A percentile compares a stretch with the other conserved stretches of the same genome.
These are phyloP conservation scores for Orchestia grillus DNA, from an alignment of 1,140 invertebrate species.

Conservation along the genomic window DNA sequence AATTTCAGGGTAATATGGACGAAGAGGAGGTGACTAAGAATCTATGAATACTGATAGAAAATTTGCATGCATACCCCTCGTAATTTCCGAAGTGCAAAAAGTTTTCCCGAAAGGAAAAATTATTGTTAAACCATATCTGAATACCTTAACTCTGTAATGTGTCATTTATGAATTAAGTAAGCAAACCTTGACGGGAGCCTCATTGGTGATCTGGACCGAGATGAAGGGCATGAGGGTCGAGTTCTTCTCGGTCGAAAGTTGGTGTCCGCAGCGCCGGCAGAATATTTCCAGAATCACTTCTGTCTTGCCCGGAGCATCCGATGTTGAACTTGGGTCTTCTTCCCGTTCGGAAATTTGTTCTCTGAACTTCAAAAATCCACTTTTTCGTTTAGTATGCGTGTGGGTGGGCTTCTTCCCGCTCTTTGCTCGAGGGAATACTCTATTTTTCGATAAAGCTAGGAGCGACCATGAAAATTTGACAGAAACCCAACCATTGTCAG, in stretches of 20 bases:
- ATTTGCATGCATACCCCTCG: no score
- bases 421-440: background rate
- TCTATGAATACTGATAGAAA: background rate
- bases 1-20: background rate
- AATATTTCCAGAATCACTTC: slow-evolving; percentile 3
- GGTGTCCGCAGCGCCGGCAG: background rate
- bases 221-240: background rate
- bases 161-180: background rate
- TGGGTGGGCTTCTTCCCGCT: background rate
- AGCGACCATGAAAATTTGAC: background rate
- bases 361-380: background rate
- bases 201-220: background rate
- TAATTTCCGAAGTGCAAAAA: no score
- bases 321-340: background rate
- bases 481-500: slow-evolving; percentile 39
- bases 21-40: background rate
- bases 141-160: background rate
- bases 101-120: no score
- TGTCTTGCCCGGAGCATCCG: background rate
- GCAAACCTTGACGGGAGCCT: background rate
- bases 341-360: background rate
- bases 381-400: background rate
- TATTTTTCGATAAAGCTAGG: background rate
- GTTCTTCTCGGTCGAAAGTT: background rate
- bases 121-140: no score